A percentile compares a stretch with the other conserved stretches of the same genome.
phyloP scores from a whole-genome alignment of 1,140 invertebrate genomes.

The Phymastichus coffea region DNA sequence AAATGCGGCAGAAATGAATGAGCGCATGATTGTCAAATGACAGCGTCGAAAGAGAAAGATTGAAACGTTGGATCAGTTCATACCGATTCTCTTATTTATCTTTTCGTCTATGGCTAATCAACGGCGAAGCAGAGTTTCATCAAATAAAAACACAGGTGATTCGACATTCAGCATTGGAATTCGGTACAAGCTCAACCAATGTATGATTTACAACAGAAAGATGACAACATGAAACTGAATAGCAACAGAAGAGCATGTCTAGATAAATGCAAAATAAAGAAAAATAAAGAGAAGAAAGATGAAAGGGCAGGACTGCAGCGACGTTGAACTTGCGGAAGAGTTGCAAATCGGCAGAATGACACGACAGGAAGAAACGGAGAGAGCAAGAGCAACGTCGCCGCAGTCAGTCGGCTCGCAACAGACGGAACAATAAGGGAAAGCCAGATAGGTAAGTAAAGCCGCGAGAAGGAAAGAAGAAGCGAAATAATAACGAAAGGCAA shows the following conservation, averaged over 20 bases:
- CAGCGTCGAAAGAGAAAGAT: slow-evolving; percentile 22
- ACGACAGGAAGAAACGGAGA: slow-evolving; percentile 8
- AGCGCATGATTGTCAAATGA: slow-evolving; percentile 32
- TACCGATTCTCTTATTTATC: no score
- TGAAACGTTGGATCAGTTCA: slow-evolving; percentile 16
- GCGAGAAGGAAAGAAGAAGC: slow-evolving; percentile 11
- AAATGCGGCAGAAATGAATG: slow-evolving; percentile 44
- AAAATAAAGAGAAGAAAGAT: slow-evolving; percentile 6
- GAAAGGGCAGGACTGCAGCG: neutral
- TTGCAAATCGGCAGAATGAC: neutral
- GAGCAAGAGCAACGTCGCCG: neutral
- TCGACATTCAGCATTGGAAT: no score
- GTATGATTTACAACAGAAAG: slow-evolving; percentile 13
- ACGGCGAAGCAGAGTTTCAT: no score
- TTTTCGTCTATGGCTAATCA: no score
- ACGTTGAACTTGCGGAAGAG: neutral
- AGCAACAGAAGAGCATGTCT: no score
- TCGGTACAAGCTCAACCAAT: slow-evolving; percentile 24
- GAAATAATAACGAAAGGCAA: slow-evolving; percentile 26
- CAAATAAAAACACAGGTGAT: no score
- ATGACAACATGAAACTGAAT: slow-evolving; percentile 5
- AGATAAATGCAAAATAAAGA: slow-evolving; percentile 20
- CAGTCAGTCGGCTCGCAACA: neutral
- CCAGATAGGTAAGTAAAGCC: no score
- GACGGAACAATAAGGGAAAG: no score